Base-by-base conservation (phyloP, 2,888 invertebrate species). In the Galerucella nymphaeae region DNA sequence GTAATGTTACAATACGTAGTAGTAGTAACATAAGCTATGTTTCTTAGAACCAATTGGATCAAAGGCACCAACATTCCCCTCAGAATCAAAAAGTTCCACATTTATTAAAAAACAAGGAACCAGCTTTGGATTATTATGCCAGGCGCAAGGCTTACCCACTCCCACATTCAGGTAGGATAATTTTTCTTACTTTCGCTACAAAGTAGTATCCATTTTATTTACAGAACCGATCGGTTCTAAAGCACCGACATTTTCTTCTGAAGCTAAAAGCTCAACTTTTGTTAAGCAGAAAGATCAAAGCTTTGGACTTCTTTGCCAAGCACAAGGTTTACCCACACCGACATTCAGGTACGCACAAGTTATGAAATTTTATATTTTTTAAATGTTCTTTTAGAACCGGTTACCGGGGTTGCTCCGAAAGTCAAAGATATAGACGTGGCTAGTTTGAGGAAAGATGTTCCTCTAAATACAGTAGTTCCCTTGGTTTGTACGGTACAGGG, bases 131-230 rank as follows among this genome's bases (percentile, higher is more conserved):
- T 83, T 90, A 61, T 83, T 89, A 30, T 90, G 90, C 82, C 89
- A 89, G 77, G 92, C 92, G 76, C 93, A 93, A 88, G 92, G 89
- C 67, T 90, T 89, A 84, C 93, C 93, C 81, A 90, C 91, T 74
- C 93, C 93, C 80, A 83, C 89, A 82, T 92, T 91, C 90, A 92
- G 92, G 92, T 93, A 87, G 45, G 68, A 5, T 66, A 38, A 90
- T 89, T 79, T 65, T 30, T 66, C 53, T 48, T 16, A 50, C 1
- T 53, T 59, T 72, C 41, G 23, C n/a, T 41, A 63, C 77, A 14
- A 6, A 50, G n/a, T 50, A 14, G n/a, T n/a, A 16, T 61, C 9
- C 30, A 13, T 75, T 81, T 81, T 72, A 23, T 61, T 61, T 64
- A 72, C 84, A 90, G 90, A 90, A 82, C 89, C 90, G 1, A 86